Percentiles rank a stretch among this genome's conserved stretches.
Evolutionary conservation across 2,888 invertebrate genomes (phyloP).

Genomic region (Shargacucullia verbasci): DNA sequence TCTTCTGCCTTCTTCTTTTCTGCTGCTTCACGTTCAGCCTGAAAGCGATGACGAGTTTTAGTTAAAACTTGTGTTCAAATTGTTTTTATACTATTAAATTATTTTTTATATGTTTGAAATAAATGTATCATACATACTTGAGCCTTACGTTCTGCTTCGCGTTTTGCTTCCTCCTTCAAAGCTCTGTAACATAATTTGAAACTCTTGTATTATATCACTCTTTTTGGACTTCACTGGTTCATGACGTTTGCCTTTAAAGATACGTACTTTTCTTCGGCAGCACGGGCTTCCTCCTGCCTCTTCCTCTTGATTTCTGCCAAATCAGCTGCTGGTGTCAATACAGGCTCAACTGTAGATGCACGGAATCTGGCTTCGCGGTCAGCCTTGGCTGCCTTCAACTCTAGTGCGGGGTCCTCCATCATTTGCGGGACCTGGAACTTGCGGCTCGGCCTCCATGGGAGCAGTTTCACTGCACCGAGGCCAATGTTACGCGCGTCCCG

Average conservation of each 20-base stretch:
- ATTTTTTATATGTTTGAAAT: too few species aligned
- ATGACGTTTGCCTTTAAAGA: neutral
- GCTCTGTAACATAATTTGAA: conserved; percentile 71
- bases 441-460: conserved; percentile 91
- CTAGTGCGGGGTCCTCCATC: conserved; percentile 89
- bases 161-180: conserved; percentile 87
- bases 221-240: neutral
- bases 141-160: conserved; percentile 84
- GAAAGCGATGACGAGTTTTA: conserved; percentile 4
- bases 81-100: too few species aligned
- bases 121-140: conserved; percentile 68
- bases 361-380: conserved; percentile 90
- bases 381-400: conserved; percentile 90
- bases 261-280: conserved; percentile 90
- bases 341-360: conserved; percentile 85
- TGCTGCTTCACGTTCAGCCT: conserved; percentile 82
- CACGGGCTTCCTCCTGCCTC: conserved; percentile 90
- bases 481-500: conserved; percentile 73
- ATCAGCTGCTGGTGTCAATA: conserved; percentile 84
- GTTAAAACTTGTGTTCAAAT: too few species aligned
- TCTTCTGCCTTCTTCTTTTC: conserved; percentile 88
- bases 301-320: conserved; percentile 88
- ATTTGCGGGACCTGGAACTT: conserved; percentile 90
- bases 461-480: conserved; percentile 90
- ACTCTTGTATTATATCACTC: neutral